Conservation (phyloP, 2,888 invertebrate species). For the Chironomus tentans region DNA sequence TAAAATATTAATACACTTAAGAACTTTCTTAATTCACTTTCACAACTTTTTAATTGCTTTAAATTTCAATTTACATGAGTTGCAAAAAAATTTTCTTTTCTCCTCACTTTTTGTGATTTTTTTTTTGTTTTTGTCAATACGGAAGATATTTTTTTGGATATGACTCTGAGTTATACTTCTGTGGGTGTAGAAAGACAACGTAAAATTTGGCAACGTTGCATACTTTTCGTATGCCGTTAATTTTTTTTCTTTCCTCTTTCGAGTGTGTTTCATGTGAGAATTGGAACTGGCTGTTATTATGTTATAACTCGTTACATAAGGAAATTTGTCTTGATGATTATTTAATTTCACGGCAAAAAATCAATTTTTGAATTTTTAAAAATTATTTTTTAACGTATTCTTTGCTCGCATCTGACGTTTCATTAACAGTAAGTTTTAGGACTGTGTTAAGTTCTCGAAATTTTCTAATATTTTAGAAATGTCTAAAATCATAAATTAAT, state of each 20-base stretch:
- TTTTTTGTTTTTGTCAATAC: background rate
- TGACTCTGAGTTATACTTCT: background rate
- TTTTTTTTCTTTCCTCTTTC: background rate
- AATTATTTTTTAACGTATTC: no score
- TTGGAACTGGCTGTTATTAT: no score
- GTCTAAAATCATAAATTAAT: no score
- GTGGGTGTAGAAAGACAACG: background rate
- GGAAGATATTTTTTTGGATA: background rate
- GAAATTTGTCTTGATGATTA: no score
- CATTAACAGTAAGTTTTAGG: no score
- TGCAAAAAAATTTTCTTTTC: background rate
- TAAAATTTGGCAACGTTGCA: background rate
- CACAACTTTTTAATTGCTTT: slow-evolving; percentile 2
- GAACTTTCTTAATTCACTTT: slow-evolving; percentile 1
- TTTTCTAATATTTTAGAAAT: no score
- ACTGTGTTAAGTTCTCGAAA: no score
- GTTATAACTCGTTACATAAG: no score
- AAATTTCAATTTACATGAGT: background rate
- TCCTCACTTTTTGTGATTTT: background rate
- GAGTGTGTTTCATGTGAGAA: background rate
- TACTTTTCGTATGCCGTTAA: background rate
- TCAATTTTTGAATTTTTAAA: no score
- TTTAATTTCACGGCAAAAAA: no score
- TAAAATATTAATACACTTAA: background rate
- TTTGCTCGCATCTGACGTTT: no score